These are phyloP conservation scores for Garra rufa DNA, from an alignment of 2,113 vertebrate species.

Conservation along the genomic window DNA sequence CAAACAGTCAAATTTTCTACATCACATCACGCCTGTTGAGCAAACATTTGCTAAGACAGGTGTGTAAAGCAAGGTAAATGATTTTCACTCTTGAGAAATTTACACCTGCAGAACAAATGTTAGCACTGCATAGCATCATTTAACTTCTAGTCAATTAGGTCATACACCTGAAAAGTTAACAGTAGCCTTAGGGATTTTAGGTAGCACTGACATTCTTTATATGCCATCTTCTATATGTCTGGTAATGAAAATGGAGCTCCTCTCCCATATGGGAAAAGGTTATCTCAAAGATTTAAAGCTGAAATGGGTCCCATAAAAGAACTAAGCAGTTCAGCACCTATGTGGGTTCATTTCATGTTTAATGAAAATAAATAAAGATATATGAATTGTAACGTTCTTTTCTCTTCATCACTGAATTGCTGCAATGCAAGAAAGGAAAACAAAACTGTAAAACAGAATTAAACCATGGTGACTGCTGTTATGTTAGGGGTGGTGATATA, in stretches of 20 bases:
- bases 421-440: background rate
- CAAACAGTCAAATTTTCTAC: background rate
- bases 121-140: background rate
- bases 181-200: background rate
- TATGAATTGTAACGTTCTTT: background rate
- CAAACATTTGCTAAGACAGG: conserved; percentile 1
- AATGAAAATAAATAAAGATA: background rate
- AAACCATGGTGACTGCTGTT: background rate
- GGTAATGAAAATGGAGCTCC: background rate
- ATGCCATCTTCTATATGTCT: background rate
- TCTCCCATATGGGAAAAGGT: background rate
- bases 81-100: background rate
- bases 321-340: background rate
- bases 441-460: background rate
- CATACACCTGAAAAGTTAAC: conserved; percentile 8
- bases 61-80: background rate
- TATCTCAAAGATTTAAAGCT: background rate
- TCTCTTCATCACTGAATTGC: background rate
- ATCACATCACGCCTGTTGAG: background rate
- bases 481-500: no score
- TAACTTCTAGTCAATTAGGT: background rate
- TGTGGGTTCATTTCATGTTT: background rate
- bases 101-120: background rate
- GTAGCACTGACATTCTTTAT: background rate
- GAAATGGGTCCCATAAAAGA: background rate